Base-by-base conservation (phyloP, 2,888 invertebrate species). In the Perizoma affinitatum region DNA sequence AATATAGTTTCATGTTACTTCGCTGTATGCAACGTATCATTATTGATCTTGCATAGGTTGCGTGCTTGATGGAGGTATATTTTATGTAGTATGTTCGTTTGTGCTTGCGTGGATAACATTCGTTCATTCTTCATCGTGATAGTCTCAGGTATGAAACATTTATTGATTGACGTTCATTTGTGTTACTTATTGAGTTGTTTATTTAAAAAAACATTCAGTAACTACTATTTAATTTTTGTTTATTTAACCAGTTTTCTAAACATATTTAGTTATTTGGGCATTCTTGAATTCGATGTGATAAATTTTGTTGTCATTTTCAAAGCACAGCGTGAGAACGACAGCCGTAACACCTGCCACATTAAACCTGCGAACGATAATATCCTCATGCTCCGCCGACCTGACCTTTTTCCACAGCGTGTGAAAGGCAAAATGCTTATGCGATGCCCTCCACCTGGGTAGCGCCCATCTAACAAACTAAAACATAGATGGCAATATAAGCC, bases 381-480 rank as follows among this genome's bases (percentile, higher is more conserved):
- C 59, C 65, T 60, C 63, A 58, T 62, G 63, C 65, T 71, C 70
- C 73, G 81, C 80, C 81, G 73, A 80, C 89, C 89, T 87, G 82
- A 93, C 93, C 92, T 92, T 87, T 80, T 79, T 84, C 83, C 87
- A 88, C 72, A 88, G 79, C 70, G 78, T 76, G 78, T 87, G 83
- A 78, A 83, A 89, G 69, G 87, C 84, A 84, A 87, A 84, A 75
- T 85, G 86, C 81, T 89, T 92, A 86, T 90, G 88, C 69, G 92
- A 92, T 69, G 91, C 88, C 70, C 93, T 88, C 92, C 93, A 93
- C 75, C 92, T 86, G 74, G 89, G 89, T 74, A 91, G 84, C 83
- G 87, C 86, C 93, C 93, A 93, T 80, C 87, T 92, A 80, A 93
- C 82, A 84, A 83, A 91, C 93, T 93, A 92, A 92, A 85, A 89